Evolutionary conservation across 2,888 invertebrate species (phyloP).

Genomic region (Tubulanus polymorphus): DNA sequence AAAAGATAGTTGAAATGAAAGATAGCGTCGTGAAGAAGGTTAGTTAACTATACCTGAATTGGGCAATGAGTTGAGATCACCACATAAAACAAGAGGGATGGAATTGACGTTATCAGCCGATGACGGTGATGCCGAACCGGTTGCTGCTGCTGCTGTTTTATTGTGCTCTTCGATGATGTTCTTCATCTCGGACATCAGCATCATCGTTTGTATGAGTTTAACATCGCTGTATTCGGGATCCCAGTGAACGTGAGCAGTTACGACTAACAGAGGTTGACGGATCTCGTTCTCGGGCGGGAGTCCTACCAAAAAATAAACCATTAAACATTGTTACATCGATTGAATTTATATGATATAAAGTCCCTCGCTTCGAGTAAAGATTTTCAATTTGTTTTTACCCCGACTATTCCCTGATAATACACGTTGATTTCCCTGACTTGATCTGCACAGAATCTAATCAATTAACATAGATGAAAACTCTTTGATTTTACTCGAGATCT

Average conservation of each 20-base stretch:
- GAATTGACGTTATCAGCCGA: slow-evolving; percentile 55
- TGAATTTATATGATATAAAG: no score
- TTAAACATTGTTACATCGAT: no score
- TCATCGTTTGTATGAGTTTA: slow-evolving; percentile 98
- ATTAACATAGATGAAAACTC: no score
- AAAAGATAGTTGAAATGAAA: no score
- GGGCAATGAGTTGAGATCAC: slow-evolving; percentile 97
- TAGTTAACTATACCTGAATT: slow-evolving; percentile 85
- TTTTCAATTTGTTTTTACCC: no score
- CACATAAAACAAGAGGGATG: slow-evolving; percentile 90
- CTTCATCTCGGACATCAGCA: slow-evolving; percentile 92
- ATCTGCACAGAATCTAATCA: no score
- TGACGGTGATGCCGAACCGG: slow-evolving; percentile 21
- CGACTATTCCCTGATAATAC: no score
- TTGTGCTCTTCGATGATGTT: slow-evolving; percentile 59
- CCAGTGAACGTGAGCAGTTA: slow-evolving; percentile 99
- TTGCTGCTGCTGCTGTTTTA: no score
- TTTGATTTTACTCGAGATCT: no score
- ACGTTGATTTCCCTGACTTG: no score
- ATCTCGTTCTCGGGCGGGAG: slow-evolving; percentile 65
- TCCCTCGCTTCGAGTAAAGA: no score
- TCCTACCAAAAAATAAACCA: slow-evolving; percentile 39
- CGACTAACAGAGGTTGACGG: slow-evolving; percentile 70
- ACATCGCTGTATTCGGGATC: slow-evolving; percentile 99
- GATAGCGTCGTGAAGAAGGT: no score